Base-by-base conservation (phyloP, 2,113 vertebrate genomes). In the Orthonyx spaldingii region DNA sequence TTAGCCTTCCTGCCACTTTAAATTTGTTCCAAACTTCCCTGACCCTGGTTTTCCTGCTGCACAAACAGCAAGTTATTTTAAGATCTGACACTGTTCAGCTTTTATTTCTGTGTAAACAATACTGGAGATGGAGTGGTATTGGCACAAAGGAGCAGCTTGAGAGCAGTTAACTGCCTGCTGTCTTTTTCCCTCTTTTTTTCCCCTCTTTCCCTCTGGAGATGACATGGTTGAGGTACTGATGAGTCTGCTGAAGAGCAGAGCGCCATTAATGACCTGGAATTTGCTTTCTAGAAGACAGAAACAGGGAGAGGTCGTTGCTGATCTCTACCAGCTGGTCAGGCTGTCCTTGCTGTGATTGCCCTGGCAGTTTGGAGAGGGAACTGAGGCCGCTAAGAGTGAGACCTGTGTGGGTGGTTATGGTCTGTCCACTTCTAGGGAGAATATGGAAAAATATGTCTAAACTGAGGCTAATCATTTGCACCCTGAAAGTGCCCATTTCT, bases 41-140 rank as follows among this genome's bases (percentile, higher is more conserved):
- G 92, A 97, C 94, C 94, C 85, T 93, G 78, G 69, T 70, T 97
- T 97, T 96, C 89, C 94, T 87, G 86, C 92, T 90, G 87, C 87
- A 82, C 87, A 89, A 94, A 84, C 90, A 96, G 79, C 74, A 89
- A 97, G 93, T 93, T 97, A 97, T 97, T 97, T 97, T 97, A 97
- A 96, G 96, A 90, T 76, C 86, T 87, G 52, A 83, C 91, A 88
- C 75, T 93, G 76, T 93, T 96, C 79, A 80, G 91, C 86, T 97
- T 97, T 97, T 93, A 80, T 95, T 94, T 94, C 86, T 85, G 87
- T 89, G 84, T 97, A 96, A 96, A 96, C 57, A 85, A 91, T 91
- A 91, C 94, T 0, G 10, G 91, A 95, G 87, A 93, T 96, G 96
- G 95, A 95, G 90, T 70, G 56, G 70, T 94, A 57, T 96, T 97